Evolutionary conservation across 2,888 invertebrate genomes (phyloP), one percentile per base, ranked within the genome.

Genomic region (Beris chalybata): DNA sequence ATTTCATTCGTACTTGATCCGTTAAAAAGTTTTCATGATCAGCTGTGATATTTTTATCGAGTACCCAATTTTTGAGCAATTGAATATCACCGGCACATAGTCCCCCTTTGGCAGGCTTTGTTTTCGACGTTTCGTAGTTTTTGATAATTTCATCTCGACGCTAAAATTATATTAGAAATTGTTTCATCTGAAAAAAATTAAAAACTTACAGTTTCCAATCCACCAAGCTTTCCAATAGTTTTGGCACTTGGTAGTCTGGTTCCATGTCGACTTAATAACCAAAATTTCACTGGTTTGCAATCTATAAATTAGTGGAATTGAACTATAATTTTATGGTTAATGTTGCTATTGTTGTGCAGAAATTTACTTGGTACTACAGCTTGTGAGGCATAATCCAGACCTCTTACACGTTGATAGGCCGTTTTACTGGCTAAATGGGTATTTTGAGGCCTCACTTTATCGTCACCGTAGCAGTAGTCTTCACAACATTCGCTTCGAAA

Each of bases 241-340:
- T 78, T 76, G 0, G 79, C 77, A 13, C 84, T 83, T 0, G 92
- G 90, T 71, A 87, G 83, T 71, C 87, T 83, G 0, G 90, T 86
- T 6, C 91, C 92, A 72, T 90, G 89, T 4, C 90, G 83, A 71
- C 83, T 84, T 55, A 89, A 76, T 74, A 89, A 82, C 91, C 91
- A 93, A 67, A 91, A 84, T 71, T 90, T 90, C 1, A 84, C 79
- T 0, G 92, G 87, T 67, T 83, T 81, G 73, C 92, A 93, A 72
- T 87, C 91, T 91, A 77, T 32, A 45, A 55, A n/a, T 56, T 56
- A 32, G 9, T 3, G 11, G 50, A 50, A n/a, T 32, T 7, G 31
- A 29, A 53, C 12, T 29, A 12, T 9, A 53, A 43, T 4, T 56
- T 13, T 48, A n/a, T n/a, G 48, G 2, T 6, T 15, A 15, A 30